phyloP scores from a whole-genome alignment of 2,797 vertebrate genomes.

The Myripristis jacobus region DNA sequence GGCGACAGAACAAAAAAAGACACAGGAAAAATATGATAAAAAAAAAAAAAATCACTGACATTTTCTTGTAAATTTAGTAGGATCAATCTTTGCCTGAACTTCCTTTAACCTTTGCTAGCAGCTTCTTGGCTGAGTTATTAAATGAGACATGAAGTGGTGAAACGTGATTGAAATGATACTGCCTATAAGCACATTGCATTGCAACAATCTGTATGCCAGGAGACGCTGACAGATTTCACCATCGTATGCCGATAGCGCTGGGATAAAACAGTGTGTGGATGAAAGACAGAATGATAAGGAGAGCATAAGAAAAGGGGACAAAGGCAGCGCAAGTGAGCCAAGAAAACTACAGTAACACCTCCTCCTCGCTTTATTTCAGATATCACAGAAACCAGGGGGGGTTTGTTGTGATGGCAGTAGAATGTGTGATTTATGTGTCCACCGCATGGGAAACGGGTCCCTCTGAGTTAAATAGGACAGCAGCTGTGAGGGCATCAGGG shows the following conservation, averaged over 20 bases:
- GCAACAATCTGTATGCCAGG: background rate
- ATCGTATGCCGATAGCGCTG: background rate
- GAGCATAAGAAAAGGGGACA: background rate
- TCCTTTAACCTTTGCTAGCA: constrained; percentile 18
- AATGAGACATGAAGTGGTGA: constrained; percentile 15
- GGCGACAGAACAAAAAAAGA: too few relatives aligned
- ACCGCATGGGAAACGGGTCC: constrained; percentile 10
- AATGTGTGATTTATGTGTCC: constrained; percentile 43
- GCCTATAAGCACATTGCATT: constrained; percentile 9
- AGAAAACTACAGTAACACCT: background rate
- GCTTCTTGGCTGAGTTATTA: constrained; percentile 28
- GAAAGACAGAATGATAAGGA: background rate
- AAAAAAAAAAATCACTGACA: constrained; percentile 11
- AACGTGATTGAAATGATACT: constrained; percentile 25
- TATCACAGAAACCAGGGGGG: constrained; percentile 15
- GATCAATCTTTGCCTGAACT: constrained; percentile 35
- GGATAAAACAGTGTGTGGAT: too few relatives aligned
- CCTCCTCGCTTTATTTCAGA: constrained; percentile 15
- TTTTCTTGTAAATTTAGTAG: constrained; percentile 54
- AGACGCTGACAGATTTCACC: background rate
- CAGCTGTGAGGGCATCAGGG: background rate
- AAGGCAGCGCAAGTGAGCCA: background rate
- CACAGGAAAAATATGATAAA: constrained; percentile 10
- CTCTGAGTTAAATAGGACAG: constrained; percentile 49
- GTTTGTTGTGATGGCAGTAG: constrained; percentile 7